Evolutionary conservation across 2,113 vertebrate species (phyloP).

Genomic region (Hippoglossus stenolepis): DNA sequence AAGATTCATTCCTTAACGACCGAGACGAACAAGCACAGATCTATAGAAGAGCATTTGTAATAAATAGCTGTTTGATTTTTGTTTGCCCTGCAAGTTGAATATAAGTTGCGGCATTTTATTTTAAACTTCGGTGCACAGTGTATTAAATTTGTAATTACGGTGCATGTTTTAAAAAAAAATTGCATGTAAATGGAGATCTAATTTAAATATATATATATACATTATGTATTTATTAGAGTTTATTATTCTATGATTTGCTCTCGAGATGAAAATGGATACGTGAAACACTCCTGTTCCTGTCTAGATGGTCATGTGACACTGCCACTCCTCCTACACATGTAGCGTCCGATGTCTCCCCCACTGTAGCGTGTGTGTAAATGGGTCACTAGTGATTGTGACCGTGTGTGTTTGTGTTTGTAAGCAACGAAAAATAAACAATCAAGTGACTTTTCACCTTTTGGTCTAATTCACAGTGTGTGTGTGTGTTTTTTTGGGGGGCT

Average conservation of each 20-base stretch:
- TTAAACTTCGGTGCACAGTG: conserved; percentile 55
- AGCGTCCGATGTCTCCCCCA: conserved; percentile 37
- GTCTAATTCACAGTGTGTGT: background rate
- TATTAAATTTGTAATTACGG: conserved; percentile 59
- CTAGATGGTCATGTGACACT: conserved; percentile 75
- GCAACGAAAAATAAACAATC: conserved; percentile 76
- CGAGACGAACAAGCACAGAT: conserved; percentile 29
- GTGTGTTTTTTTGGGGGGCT: background rate
- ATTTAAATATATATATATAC: conserved; percentile 52
- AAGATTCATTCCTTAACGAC: conserved; percentile 14
- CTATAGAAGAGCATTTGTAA: conserved; percentile 57
- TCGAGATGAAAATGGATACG: conserved; percentile 50
- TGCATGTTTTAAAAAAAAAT: conserved; percentile 72
- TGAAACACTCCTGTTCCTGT: conserved; percentile 62
- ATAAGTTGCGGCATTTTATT: conserved; percentile 37
- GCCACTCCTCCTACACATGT: conserved; percentile 65
- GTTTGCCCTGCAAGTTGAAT: conserved; percentile 17
- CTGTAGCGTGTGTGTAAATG: conserved; percentile 53
- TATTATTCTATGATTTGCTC: conserved; percentile 60
- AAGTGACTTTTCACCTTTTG: conserved; percentile 68
- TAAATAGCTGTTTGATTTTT: conserved; percentile 42
- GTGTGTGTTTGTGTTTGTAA: conserved; percentile 73
- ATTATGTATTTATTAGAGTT: conserved; percentile 53
- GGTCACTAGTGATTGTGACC: conserved; percentile 40
- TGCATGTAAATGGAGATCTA: conserved; percentile 63